Conservation (phyloP, 2,888 invertebrate species). For the Cheilosia urbana region DNA sequence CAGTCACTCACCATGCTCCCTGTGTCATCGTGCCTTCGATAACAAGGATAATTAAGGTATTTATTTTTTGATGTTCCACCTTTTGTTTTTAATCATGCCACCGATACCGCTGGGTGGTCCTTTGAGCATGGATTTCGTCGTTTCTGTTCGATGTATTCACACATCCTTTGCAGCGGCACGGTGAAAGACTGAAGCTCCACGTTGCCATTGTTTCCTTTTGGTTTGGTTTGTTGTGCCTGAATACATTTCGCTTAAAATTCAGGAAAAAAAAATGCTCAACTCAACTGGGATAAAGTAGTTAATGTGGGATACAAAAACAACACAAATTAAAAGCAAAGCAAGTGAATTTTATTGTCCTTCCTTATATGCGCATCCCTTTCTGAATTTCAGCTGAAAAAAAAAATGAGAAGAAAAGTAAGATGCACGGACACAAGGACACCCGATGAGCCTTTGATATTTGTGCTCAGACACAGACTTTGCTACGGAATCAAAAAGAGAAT, state of each 20-base stretch:
- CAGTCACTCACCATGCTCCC: conserved; percentile 46
- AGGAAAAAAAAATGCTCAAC: conserved; percentile 35
- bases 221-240: conserved; percentile 51
- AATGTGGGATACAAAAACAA: conserved; percentile 61
- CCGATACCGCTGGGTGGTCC: conserved; percentile 51
- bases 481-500: conserved; percentile 20
- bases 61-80: conserved; percentile 62
- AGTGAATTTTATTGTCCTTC: conserved; percentile 68
- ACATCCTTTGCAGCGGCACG: conserved; percentile 45
- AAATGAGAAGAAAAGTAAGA: conserved; percentile 17
- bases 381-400: not conserved
- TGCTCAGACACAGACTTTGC: conserved; percentile 31
- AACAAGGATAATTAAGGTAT: conserved; percentile 73
- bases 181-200: conserved; percentile 12
- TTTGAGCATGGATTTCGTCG: conserved; percentile 53
- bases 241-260: conserved; percentile 64
- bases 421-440: conserved; percentile 43
- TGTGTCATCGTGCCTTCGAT: conserved; percentile 40
- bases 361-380: conserved; percentile 15
- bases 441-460: conserved; percentile 65
- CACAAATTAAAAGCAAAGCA: conserved; percentile 61
- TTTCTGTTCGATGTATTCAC: conserved; percentile 64
- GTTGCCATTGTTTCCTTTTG: conserved; percentile 18
- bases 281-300: conserved; percentile 60
- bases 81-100: conserved; percentile 64